Evolutionary conservation across 2,888 invertebrate genomes (phyloP), one percentile per base, ranked within the genome.

Genomic region (Margaritifera margaritifera): DNA sequence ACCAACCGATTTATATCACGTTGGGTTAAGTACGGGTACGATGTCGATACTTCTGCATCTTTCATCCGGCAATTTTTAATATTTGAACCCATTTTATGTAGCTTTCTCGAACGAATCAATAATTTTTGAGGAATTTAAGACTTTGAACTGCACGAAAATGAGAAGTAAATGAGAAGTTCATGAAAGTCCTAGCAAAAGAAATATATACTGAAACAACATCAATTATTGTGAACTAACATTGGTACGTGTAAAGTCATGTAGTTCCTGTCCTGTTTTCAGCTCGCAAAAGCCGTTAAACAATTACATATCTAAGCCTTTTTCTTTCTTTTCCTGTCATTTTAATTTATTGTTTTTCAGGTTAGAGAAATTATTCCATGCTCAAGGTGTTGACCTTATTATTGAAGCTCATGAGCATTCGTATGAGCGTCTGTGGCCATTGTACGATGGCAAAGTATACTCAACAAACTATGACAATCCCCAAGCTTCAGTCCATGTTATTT

Each of bases 381-480:
- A 80, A 69, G 84, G 82, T 8, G 86, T 87, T 6, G 86, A 87
- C 68, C 64, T 87, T 0, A 76, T 87, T 0, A 66, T 87, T 24
- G 79, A 84, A 67, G 83, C 81, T 6, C 84, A 84, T 53, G 82
- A 84, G 67, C 82, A 83, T 65, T 78, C 80, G 20, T 87, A 87
- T 64, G 86, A 87, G 72, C 73, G 87, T 1, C 67, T 83, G 19
- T 87, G 82, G 80, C 87, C 87, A 2, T 73, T 84, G 56, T 83
- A 82, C 69, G 72, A 82, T 24, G 80, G 79, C 0, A 68, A 75
- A 22, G 79, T 78, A 1, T 42, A 80, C 11, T 65, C 78, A 18
- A 72, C 74, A 18, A 76, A 80, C 62, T 87, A 87, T 68, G 71
- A 64, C 6, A 72, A 85, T 64, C 84, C 85, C 8, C 71, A 62